Evolutionary conservation across 2,888 invertebrate species (phyloP), one percentile per base, ranked within the genome.

Genomic region (Nebria brevicollis): DNA sequence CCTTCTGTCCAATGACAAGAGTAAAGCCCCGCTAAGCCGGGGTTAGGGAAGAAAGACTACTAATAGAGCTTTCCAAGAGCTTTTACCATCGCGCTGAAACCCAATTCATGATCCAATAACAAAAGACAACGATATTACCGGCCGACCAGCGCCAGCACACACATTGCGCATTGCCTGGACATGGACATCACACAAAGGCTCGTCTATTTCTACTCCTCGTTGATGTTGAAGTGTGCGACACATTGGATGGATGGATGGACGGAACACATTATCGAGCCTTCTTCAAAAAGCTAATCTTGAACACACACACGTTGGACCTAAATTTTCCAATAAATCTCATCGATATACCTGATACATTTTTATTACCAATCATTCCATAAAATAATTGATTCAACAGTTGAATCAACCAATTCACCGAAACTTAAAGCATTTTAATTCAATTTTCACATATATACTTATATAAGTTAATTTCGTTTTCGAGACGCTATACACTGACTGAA

Each of bases 81-180:
- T 89, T 89, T 89, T 87, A 88, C 89, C 87, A 87, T 87, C 88
- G 87, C 88, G 87, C 87, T 87, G 88, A 88, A 89, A 89, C 89
- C 89, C 89, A 88, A 89, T 89, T 89, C 89, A 89, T 89, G 89
- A 89, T 89, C 89, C 89, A 89, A 89, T 89, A 89, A 89, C 89
- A 89, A 89, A 89, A 89, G 89, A 89, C 89, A 89, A 89, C 89
- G 88, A 88, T 89, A 89, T 89, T 89, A 89, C 89, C 89, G 89
- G 87, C 88, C 86, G 81, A 65, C 85, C 75, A 68, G 42, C 42
- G 43, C 34, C 75, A 68, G 42, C 42, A 66, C 34, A 72, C 88
- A 54, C 54, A 54, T 34, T 34, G 54, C 54, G 54, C 54, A 54
- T 54, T 11, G 11, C 88, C 88, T 88, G 89, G 89, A 89, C 89